Conservation (phyloP, 2,888 invertebrate species). For the Abscondita cerata region DNA sequence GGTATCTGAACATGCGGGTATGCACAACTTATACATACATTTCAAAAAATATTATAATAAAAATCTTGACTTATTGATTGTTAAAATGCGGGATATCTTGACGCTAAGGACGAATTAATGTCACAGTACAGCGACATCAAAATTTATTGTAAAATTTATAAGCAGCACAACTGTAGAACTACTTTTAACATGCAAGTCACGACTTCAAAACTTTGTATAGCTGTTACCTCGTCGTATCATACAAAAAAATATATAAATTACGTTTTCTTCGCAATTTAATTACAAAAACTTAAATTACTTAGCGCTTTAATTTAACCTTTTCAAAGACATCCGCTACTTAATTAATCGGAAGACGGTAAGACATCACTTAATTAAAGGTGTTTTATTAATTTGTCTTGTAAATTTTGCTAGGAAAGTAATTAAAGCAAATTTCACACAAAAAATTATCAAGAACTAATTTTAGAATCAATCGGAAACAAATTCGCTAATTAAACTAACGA, state of each 20-base stretch:
- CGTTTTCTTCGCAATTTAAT: constrained; percentile 1
- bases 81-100: constrained; percentile 29
- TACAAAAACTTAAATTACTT: constrained; percentile 5
- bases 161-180: constrained; percentile 16
- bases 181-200: constrained; percentile 19
- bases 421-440: neutral
- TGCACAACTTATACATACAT: neutral
- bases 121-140: constrained; percentile 27
- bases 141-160: constrained; percentile 31
- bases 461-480: neutral
- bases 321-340: constrained; percentile 6
- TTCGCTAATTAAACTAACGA: constrained; percentile 11
- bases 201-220: constrained; percentile 18
- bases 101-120: constrained; percentile 31
- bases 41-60: constrained; percentile 21
- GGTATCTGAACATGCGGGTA: constrained; percentile 27
- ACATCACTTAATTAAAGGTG: constrained; percentile 4
- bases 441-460: too few relatives aligned
- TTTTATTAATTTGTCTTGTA: constrained; percentile 9
- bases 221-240: constrained; percentile 4
- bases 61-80: constrained; percentile 31
- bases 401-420: constrained; percentile 4
- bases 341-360: constrained; percentile 7
- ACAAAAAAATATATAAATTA: too few relatives aligned
- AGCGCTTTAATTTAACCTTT: constrained; percentile 6